Evolutionary conservation across 2,113 vertebrate species (phyloP).

Genomic region (Chlamydotis undulata): DNA sequence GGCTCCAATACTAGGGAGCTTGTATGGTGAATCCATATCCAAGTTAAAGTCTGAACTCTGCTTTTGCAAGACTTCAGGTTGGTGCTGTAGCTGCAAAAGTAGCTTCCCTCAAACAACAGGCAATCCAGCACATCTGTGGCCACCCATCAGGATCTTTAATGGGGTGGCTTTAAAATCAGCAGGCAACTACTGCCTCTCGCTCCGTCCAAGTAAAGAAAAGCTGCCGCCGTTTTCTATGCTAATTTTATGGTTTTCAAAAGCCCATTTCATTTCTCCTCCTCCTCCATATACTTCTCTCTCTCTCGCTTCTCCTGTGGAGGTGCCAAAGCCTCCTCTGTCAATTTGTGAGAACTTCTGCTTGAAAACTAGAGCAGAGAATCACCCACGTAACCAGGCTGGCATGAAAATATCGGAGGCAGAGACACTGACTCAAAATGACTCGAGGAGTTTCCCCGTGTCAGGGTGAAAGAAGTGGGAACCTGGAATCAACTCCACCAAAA

Average conservation of each 20-base stretch:
- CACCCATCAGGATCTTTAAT: background rate
- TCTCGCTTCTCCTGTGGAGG: background rate
- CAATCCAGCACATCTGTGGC: background rate
- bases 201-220: background rate
- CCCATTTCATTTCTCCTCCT: conserved; percentile 1
- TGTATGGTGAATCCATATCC: background rate
- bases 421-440: background rate
- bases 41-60: background rate
- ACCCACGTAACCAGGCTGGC: conserved; percentile 54
- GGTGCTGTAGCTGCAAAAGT: background rate
- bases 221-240: background rate
- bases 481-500: background rate
- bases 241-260: conserved; percentile 10
- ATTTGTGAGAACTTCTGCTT: conserved; percentile 60
- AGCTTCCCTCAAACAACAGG: background rate
- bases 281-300: background rate
- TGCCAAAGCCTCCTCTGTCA: conserved; percentile 53
- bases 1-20: background rate
- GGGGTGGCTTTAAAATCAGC: background rate
- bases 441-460: conserved; percentile 50
- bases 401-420: conserved; percentile 55
- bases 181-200: background rate
- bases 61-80: background rate
- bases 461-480: background rate
- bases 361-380: conserved; percentile 65